Base-by-base conservation (phyloP, 2,888 invertebrate species). In the Eristalis tenax region DNA sequence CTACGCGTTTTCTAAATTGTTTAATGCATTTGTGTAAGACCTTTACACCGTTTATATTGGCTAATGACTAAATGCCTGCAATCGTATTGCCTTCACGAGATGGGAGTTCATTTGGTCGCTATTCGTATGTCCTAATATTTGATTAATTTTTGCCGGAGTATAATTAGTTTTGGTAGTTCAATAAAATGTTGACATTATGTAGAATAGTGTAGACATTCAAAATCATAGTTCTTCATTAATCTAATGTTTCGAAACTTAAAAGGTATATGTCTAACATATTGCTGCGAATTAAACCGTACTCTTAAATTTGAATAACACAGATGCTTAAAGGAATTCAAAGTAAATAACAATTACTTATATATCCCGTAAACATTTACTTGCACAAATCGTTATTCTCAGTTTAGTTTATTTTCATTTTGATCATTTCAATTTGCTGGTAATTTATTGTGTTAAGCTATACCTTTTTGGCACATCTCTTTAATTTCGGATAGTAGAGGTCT, bases 361-460 rank as follows among this genome's bases (percentile, higher is more conserved):
- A 6, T 15, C 5, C 15, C 2, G 4, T 3, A 1, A 50, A 91
- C 91, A 91, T 90, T n/a, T 90, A 91, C 90, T 91, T 92, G 92
- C 92, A 92, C 92, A 93, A 92, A 93, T 90, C 90, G 92, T 92
- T 92, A 90, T 92, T 92, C 91, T 92, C 92, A 92, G 91, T 92
- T 92, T 91, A 90, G 90, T 90, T 90, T 63, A 69, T 23, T 63
- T 75, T 69, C 23, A 35, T 70, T 50, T 43, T 10, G 32, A 26
- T 26, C n/a, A n/a, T n/a, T n/a, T n/a, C n/a, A n/a, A n/a, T n/a
- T 56, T 71, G 22, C 32, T 70, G n/a, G 22, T 35, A 75, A 38
- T 73, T 74, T 59, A 26, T 38, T 68, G 15, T 71, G 23, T 57
- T 18, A 35, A 61, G 38, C 4, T 50, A 13, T 26, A 35, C n/a